These are phyloP conservation scores for Spicauda simplicius DNA, from an alignment of 2,888 invertebrate genomes.

Conservation along the genomic window DNA sequence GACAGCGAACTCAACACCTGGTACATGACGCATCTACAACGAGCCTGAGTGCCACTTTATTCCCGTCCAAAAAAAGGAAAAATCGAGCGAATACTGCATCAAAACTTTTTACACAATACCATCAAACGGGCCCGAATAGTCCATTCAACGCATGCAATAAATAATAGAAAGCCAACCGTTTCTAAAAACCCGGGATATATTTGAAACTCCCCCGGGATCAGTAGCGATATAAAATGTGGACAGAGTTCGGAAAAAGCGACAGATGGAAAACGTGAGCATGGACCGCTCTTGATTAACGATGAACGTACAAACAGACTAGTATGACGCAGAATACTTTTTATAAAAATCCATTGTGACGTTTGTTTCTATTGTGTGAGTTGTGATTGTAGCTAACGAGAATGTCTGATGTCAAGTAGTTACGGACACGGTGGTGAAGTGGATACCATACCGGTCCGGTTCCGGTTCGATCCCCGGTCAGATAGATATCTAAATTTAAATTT, in stretches of 20 bases:
- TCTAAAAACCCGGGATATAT: conserved; percentile 35
- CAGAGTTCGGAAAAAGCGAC: conserved; percentile 28
- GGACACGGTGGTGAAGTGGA: neutral
- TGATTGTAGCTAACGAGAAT: no score
- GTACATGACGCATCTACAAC: neutral
- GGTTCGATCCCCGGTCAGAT: no score
- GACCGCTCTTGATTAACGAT: conserved; percentile 33
- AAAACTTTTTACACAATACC: conserved; percentile 36
- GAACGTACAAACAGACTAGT: conserved; percentile 7
- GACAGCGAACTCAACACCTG: conserved; percentile 7
- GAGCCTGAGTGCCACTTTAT: conserved; percentile 19
- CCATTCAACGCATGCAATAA: conserved; percentile 34
- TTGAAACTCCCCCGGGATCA: conserved; percentile 35
- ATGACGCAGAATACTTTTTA: neutral
- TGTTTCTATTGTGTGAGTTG: neutral
- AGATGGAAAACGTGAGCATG: conserved; percentile 13
- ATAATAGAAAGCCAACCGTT: conserved; percentile 36
- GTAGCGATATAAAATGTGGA: conserved; percentile 32
- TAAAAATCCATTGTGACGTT: neutral
- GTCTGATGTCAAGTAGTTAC: no score
- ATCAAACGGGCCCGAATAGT: conserved; percentile 29
- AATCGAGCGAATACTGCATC: conserved; percentile 28
- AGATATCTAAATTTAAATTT: no score
- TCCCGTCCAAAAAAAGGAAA: conserved; percentile 10
- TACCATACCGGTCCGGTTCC: no score